phyloP scores from a whole-genome alignment of 2,113 vertebrate species.

The Gopherus flavomarginatus region DNA sequence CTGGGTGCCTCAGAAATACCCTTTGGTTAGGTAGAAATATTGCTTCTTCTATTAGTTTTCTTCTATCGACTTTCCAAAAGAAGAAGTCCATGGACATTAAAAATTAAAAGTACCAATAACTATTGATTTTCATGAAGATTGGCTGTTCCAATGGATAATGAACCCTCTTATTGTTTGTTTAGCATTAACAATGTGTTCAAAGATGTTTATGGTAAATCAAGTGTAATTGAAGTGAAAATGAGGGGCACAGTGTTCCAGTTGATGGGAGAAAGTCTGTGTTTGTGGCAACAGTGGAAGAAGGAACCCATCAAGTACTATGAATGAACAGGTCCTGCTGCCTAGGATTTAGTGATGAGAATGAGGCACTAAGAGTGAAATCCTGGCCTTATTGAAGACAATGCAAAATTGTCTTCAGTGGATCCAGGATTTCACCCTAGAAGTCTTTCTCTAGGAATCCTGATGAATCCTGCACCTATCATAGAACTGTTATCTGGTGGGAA shows the following conservation, averaged over 20 bases:
- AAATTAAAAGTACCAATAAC: background rate
- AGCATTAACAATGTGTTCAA: background rate
- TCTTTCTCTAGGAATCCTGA: background rate
- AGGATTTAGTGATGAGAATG: background rate
- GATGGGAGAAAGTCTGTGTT: background rate
- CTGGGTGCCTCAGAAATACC: background rate
- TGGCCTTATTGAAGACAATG: background rate
- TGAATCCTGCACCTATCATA: background rate
- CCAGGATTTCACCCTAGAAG: background rate
- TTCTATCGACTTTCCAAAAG: background rate
- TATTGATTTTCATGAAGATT: background rate
- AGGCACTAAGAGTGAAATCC: background rate
- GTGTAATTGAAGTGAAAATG: background rate
- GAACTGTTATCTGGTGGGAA: background rate
- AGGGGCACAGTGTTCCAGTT: background rate
- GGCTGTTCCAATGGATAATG: background rate
- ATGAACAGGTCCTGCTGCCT: background rate
- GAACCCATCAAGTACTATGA: background rate
- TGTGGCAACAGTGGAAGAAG: background rate
- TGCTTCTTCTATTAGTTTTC: background rate
- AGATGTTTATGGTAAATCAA: background rate
- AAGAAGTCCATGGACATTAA: background rate
- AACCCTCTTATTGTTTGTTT: background rate
- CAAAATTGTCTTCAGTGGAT: background rate
- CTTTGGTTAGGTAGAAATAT: background rate